Percentiles rank a stretch among this genome's conserved stretches.
Conservation (phyloP, 2,888 invertebrate species). For the Malachius bipustulatus region DNA sequence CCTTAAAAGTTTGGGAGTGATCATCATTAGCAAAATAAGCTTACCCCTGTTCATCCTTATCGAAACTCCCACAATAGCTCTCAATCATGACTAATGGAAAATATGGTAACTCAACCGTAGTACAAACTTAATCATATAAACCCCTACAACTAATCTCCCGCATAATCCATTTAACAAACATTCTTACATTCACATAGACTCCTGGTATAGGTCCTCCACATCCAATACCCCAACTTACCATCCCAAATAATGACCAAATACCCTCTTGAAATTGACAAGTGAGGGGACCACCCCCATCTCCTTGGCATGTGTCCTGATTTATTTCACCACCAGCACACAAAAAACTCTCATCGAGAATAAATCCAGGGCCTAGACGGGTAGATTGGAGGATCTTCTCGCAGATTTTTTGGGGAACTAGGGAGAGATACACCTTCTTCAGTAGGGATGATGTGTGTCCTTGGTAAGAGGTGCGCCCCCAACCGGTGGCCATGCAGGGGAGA, state of each 20-base stretch:
- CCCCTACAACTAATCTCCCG: too few relatives aligned
- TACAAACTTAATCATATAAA: too few relatives aligned
- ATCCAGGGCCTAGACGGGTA: slow-evolving; percentile 34
- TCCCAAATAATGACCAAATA: slow-evolving; percentile 43
- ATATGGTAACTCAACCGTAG: too few relatives aligned
- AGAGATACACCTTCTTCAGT: slow-evolving; percentile 21
- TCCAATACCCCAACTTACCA: slow-evolving; percentile 42
- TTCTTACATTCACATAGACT: slow-evolving; percentile 37
- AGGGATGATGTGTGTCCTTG: too few relatives aligned
- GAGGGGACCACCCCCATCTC: slow-evolving; percentile 22
- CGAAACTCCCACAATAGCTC: too few relatives aligned
- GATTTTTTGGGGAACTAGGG: slow-evolving; percentile 17
- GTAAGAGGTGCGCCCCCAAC: slow-evolving; percentile 22
- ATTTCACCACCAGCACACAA: slow-evolving; percentile 41
- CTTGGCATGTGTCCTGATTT: slow-evolving; percentile 23
- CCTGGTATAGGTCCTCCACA: slow-evolving; percentile 35
- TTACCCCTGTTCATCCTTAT: too few relatives aligned
- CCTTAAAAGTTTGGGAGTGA: too few relatives aligned
- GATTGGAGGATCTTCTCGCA: slow-evolving; percentile 18
- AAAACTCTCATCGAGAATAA: slow-evolving; percentile 42
- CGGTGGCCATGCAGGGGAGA: slow-evolving; percentile 20
- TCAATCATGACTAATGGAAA: too few relatives aligned
- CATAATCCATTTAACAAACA: slow-evolving; percentile 38
- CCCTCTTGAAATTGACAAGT: slow-evolving; percentile 21
- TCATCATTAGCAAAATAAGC: too few relatives aligned